Conservation (phyloP, 2,113 vertebrate genomes). For the Rallus limicola region DNA sequence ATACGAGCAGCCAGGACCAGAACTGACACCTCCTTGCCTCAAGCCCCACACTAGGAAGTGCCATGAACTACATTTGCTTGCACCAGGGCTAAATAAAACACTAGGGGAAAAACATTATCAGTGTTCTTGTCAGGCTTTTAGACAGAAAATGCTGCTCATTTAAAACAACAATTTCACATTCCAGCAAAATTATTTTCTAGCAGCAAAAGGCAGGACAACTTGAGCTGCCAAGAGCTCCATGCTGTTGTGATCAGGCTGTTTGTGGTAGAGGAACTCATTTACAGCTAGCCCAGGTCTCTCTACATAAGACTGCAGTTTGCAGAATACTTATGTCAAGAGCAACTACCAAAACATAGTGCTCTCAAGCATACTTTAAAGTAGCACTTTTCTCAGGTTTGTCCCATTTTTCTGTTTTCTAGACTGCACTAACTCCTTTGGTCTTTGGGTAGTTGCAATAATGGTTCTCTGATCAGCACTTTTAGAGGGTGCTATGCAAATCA, state of each 20-base stretch:
- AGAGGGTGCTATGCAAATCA: background rate
- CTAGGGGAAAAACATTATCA: background rate
- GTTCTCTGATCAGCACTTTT: background rate
- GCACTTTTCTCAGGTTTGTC: background rate
- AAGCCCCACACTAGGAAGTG: background rate
- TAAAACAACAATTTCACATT: background rate
- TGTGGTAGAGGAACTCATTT: background rate
- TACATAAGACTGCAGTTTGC: background rate
- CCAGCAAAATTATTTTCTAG: background rate
- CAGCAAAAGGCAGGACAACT: background rate
- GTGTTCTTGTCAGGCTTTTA: background rate
- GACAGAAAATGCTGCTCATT: background rate
- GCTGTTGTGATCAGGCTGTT: background rate
- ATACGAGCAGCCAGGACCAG: background rate
- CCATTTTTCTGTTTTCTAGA: background rate
- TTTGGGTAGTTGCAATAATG: background rate
- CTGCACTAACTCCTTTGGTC: background rate
- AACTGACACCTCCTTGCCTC: background rate
- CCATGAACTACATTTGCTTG: background rate
- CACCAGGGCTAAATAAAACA: background rate
- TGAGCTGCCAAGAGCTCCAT: background rate
- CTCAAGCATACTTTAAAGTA: background rate
- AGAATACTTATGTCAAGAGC: background rate
- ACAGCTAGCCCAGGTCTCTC: background rate
- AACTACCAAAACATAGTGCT: background rate